phyloP scores from a whole-genome alignment of 1,140 invertebrate genomes.

The Drosophila athabasca region DNA sequence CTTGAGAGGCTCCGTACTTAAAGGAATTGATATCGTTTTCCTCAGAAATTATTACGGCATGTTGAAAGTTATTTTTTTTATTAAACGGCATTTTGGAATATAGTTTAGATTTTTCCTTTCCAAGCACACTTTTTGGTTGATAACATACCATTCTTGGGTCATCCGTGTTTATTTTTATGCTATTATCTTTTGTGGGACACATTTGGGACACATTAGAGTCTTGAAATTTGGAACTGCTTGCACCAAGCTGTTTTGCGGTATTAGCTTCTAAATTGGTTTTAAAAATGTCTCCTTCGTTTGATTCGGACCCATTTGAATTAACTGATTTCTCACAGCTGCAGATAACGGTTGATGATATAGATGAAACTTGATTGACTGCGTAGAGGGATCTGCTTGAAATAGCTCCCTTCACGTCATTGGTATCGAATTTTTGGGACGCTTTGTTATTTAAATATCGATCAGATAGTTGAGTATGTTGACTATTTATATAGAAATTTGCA shows the following conservation, averaged over 20 bases:
- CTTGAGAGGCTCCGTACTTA: conserved; percentile 12
- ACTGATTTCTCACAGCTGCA: conserved; percentile 49
- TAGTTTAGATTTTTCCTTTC: conserved; percentile 23
- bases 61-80: conserved; percentile 34
- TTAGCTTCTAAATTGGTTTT: conserved; percentile 35
- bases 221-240: conserved; percentile 5
- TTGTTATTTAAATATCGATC: conserved; percentile 74
- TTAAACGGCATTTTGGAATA: conserved; percentile 32
- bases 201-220: background rate
- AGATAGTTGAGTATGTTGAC: conserved; percentile 67
- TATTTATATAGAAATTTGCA: conserved; percentile 49
- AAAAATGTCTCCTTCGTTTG: conserved; percentile 30
- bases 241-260: conserved; percentile 9
- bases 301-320: conserved; percentile 36
- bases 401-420: conserved; percentile 41
- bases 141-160: conserved; percentile 12
- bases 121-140: conserved; percentile 30
- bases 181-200: conserved; percentile 12
- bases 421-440: conserved; percentile 30
- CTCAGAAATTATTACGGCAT: conserved; percentile 45
- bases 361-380: conserved; percentile 32
- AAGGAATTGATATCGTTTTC: conserved; percentile 35
- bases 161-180: conserved; percentile 9
- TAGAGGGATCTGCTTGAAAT: conserved; percentile 37
- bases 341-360: conserved; percentile 25